Conservation (phyloP, 2,888 invertebrate species). For the Agrochola lota region DNA sequence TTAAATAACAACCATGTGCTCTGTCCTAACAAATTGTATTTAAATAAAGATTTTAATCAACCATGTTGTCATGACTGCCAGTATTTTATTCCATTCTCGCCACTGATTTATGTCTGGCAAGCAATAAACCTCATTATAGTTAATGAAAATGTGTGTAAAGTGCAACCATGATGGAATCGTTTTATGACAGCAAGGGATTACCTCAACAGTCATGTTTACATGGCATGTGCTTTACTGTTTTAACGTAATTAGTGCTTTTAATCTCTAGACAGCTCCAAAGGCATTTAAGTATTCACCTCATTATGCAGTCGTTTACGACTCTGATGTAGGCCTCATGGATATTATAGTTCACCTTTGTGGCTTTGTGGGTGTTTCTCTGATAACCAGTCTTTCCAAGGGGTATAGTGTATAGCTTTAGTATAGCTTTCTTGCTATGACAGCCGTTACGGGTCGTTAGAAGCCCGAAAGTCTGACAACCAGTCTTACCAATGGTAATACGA, state of each 20-base stretch:
- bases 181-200: constrained; percentile 37
- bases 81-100: constrained; percentile 36
- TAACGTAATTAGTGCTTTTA: neutral
- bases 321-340: neutral
- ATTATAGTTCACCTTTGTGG: neutral
- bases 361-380: neutral
- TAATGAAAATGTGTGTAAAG: constrained; percentile 37
- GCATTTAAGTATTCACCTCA: neutral
- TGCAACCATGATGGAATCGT: constrained; percentile 39
- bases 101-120: constrained; percentile 29
- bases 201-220: constrained; percentile 16
- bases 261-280: neutral
- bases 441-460: no score
- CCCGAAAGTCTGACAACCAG: neutral
- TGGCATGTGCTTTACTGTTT: constrained; percentile 2
- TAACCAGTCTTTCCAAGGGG: neutral
- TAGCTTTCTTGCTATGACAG: no score
- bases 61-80: constrained; percentile 37
- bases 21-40: constrained; percentile 15
- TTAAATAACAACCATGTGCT: constrained; percentile 14
- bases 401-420: no score
- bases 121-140: constrained; percentile 58
- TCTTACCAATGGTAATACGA: neutral
- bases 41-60: constrained; percentile 43
- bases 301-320: neutral